phyloP scores from a whole-genome alignment of 2,113 vertebrate species.

The Buteo buteo region DNA sequence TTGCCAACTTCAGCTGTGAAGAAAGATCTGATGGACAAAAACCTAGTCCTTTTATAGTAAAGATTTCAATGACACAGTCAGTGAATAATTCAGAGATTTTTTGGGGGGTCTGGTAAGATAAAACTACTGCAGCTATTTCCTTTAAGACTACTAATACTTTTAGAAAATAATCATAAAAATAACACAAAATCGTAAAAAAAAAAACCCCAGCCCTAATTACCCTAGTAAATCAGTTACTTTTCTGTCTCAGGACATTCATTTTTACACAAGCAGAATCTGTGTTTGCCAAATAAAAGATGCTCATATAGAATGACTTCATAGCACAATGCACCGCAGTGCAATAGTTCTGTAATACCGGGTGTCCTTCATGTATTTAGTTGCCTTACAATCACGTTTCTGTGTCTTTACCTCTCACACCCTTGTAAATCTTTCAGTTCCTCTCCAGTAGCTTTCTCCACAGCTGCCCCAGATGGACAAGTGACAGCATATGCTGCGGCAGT shows the following conservation, averaged over 20 bases:
- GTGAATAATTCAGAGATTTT: background rate
- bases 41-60: background rate
- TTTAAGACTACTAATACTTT: background rate
- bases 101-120: background rate
- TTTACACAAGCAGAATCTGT: background rate
- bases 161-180: background rate
- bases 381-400: background rate
- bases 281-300: background rate
- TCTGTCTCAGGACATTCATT: background rate
- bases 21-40: background rate
- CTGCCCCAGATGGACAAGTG: background rate
- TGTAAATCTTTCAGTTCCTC: background rate
- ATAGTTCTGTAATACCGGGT: background rate
- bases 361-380: background rate
- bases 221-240: background rate
- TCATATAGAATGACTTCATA: background rate
- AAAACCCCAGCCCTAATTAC: accelerated
- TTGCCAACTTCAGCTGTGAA: background rate
- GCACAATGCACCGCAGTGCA: background rate
- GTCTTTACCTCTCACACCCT: background rate
- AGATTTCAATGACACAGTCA: background rate
- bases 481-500: background rate
- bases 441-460: background rate
- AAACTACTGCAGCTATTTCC: background rate
- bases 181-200: background rate